Conservation (phyloP, 2,888 invertebrate species). For the Brenthis daphne region DNA sequence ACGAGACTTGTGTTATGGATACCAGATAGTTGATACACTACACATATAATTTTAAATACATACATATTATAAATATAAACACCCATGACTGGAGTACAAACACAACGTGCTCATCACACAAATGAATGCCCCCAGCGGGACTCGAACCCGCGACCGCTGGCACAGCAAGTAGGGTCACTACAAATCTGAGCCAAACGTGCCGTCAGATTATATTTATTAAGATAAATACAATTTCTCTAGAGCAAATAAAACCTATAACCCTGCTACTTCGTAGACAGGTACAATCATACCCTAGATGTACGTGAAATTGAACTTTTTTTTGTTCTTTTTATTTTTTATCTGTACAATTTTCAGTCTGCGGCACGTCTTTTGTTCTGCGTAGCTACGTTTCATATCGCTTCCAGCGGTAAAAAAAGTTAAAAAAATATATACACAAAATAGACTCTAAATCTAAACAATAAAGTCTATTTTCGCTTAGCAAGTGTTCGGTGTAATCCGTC, state of each 20-base stretch:
- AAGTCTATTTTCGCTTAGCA: constrained; percentile 12
- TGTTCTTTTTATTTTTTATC: constrained; percentile 25
- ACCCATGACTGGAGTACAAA: too few species aligned
- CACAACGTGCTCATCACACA: too few species aligned
- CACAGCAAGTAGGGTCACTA: too few species aligned
- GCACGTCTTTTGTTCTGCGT: constrained; percentile 35
- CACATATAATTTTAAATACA: too few species aligned
- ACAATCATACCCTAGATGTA: constrained; percentile 8
- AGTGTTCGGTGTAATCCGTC: constrained; percentile 23
- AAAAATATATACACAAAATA: constrained; percentile 17
- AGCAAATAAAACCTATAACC: constrained; percentile 4
- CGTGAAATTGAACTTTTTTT: constrained; percentile 12
- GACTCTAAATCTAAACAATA: neutral
- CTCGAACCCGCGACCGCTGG: too few species aligned
- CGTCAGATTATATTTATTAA: too few species aligned
- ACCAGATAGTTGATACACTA: too few species aligned
- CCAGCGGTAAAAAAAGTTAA: constrained; percentile 27
- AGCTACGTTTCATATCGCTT: constrained; percentile 33
- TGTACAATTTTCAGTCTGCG: constrained; percentile 31
- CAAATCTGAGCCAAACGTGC: too few species aligned
- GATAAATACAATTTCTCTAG: neutral
- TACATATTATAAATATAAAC: too few species aligned
- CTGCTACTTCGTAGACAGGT: neutral
- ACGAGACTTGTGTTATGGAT: too few species aligned
- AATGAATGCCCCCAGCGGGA: too few species aligned